phyloP scores from a whole-genome alignment of 2,113 vertebrate species.

The Triplophysa siluroides region DNA sequence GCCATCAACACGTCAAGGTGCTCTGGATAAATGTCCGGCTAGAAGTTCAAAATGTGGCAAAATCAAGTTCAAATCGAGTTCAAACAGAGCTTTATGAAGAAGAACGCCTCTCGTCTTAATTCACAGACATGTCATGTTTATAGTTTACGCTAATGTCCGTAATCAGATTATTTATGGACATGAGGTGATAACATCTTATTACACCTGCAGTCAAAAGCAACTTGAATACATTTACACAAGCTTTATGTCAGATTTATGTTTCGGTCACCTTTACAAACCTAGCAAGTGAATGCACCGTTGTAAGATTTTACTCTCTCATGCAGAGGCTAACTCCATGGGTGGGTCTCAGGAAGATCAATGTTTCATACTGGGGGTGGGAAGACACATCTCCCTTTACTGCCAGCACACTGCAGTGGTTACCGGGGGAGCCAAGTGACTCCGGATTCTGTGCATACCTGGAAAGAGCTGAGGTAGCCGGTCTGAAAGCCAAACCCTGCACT shows the following conservation, averaged over 20 bases:
- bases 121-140: not conserved
- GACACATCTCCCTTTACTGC: constrained; percentile 93
- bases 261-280: not conserved
- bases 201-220: not conserved
- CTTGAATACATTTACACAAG: not conserved
- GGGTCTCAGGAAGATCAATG: constrained; percentile 92
- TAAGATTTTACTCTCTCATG: not conserved
- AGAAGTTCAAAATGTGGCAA: constrained; percentile 7
- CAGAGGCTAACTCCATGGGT: constrained; percentile 92
- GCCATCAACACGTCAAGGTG: constrained; percentile 7
- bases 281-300: not conserved
- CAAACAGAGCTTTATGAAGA: constrained; percentile 25
- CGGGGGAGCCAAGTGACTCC: constrained; percentile 86
- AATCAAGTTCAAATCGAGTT: constrained; percentile 20
- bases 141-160: constrained; percentile 16
- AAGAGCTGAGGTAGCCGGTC: constrained; percentile 76
- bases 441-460: constrained; percentile 92
- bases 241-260: not conserved
- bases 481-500: constrained; percentile 88
- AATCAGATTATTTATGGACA: constrained; percentile 6
- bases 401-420: constrained; percentile 85
- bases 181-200: not conserved
- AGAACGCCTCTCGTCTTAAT: not conserved
- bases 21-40: constrained; percentile 11
- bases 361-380: constrained; percentile 97